Conservation (phyloP, 2,113 vertebrate species). For the Phaetusa simplex region DNA sequence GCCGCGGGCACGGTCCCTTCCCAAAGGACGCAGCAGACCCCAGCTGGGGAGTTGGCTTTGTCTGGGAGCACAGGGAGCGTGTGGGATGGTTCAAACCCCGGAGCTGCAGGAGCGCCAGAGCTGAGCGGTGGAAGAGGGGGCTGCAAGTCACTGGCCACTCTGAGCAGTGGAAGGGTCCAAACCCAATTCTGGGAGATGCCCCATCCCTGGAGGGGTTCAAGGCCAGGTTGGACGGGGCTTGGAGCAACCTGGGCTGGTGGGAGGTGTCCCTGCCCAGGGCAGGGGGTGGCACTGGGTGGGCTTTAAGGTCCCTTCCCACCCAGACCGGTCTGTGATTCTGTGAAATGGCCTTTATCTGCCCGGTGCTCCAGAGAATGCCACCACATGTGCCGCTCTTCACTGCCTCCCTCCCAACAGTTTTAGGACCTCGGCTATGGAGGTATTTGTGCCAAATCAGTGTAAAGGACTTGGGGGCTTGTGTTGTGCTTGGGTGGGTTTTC, state of each 20-base stretch:
- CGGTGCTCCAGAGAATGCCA: not conserved
- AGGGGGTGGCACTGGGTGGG: accelerated
- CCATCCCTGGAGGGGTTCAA: not conserved
- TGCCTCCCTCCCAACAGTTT: not conserved
- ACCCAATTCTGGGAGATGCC: accelerated
- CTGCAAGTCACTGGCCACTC: not conserved
- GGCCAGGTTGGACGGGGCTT: not conserved
- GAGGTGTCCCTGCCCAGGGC: not conserved
- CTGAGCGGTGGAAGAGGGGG: not conserved
- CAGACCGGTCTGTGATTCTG: not conserved
- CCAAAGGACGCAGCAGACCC: not conserved
- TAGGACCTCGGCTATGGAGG: not conserved
- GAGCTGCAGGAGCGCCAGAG: not conserved
- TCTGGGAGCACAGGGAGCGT: not conserved
- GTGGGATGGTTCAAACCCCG: not conserved
- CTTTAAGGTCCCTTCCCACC: not conserved
- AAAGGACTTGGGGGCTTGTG: not conserved
- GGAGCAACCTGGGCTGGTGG: not conserved
- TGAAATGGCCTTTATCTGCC: not conserved
- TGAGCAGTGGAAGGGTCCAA: not conserved
- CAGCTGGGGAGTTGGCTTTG: not conserved
- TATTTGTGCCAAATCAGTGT: not conserved
- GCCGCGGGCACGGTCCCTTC: accelerated
- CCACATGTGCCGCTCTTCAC: not conserved
- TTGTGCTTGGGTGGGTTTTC: not conserved